These are phyloP conservation scores for Rhinoraja longicauda DNA, from an alignment of 2,797 vertebrate species.

Conservation along the genomic window DNA sequence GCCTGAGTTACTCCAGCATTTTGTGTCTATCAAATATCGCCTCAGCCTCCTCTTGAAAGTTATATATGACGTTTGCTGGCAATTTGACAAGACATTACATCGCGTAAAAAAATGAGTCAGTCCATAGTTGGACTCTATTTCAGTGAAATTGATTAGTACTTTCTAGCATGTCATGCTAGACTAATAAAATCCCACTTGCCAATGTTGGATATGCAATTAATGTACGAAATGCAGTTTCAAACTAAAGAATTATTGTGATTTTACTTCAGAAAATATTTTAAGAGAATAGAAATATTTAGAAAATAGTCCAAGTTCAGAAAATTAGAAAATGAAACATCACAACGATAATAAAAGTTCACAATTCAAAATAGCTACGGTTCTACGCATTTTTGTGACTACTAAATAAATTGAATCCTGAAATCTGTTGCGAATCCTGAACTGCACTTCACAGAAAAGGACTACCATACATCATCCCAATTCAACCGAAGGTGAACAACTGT, in stretches of 20 bases:
- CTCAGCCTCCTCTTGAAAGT: not conserved
- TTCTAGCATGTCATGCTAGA: not conserved
- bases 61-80: not conserved
- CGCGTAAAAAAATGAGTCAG: not conserved
- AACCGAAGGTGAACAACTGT: not conserved
- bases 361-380: not conserved
- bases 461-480: not conserved
- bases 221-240: not conserved
- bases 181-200: not conserved
- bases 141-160: not conserved
- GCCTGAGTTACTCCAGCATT: no score
- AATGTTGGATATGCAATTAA: not conserved
- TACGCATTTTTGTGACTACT: not conserved
- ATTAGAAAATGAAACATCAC: not conserved
- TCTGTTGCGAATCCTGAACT: conserved; percentile 1
- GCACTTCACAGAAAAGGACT: not conserved
- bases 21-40: no score
- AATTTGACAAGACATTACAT: not conserved
- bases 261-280: not conserved
- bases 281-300: not conserved
- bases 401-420: not conserved
- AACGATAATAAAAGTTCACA: not conserved
- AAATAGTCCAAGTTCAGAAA: not conserved
- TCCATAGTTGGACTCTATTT: not conserved
- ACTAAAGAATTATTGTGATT: not conserved